phyloP scores from a whole-genome alignment of 2,797 vertebrate species.

The Liparis tanakae region DNA sequence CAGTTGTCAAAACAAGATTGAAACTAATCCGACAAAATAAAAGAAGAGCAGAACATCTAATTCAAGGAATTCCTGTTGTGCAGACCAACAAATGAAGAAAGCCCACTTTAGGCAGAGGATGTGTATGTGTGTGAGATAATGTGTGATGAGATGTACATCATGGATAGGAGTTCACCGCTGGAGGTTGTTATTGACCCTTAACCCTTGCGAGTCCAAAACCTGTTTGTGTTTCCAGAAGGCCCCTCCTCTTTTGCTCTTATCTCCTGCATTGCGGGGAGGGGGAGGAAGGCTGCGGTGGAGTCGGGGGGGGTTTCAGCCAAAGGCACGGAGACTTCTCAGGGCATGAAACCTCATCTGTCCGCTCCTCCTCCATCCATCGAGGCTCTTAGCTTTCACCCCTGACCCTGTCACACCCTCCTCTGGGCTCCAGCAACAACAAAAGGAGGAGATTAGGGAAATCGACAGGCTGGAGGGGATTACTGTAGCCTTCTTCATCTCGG shows the following conservation, averaged over 20 bases:
- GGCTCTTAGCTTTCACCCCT: constrained; percentile 84
- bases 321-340: constrained; percentile 63
- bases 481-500: constrained; percentile 76
- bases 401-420: constrained; percentile 80
- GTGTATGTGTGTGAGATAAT: constrained; percentile 27
- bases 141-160: constrained; percentile 28
- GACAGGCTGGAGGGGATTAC: constrained; percentile 77
- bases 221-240: constrained; percentile 70
- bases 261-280: constrained; percentile 47
- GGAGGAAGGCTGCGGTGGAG: constrained; percentile 49
- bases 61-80: constrained; percentile 1
- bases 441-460: constrained; percentile 80
- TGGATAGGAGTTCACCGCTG: constrained; percentile 51
- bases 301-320: constrained; percentile 57
- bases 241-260: constrained; percentile 70
- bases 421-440: constrained; percentile 77
- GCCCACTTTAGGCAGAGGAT: constrained; percentile 18
- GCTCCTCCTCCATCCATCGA: constrained; percentile 66
- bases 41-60: background rate
- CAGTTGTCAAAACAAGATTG: constrained; percentile 31
- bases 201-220: constrained; percentile 63
- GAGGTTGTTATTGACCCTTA: constrained; percentile 67
- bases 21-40: constrained; percentile 34
- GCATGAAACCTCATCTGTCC: constrained; percentile 71
- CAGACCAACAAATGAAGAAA: constrained; percentile 13